Evolutionary conservation across 2,797 vertebrate species (phyloP), one percentile per base, ranked within the genome.

Genomic region (Eremophila alpestris): DNA sequence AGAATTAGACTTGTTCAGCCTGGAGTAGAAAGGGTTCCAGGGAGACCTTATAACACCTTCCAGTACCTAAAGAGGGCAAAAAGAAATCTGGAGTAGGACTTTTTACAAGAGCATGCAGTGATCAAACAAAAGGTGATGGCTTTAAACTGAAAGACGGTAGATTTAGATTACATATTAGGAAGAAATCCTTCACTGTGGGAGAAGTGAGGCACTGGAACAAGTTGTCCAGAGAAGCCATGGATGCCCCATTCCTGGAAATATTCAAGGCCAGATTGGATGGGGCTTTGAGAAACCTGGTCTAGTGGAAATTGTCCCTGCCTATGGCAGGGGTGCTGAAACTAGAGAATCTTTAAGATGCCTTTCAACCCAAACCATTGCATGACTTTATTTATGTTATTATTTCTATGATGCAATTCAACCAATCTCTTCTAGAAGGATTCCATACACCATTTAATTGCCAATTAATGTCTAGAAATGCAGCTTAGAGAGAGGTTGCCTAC

Each of bases 171-270:
- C 5, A 11, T 19, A 30, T 10, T 40, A 23, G 13, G 7, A 68
- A 56, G 6, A 62, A 68, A 62, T 62, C 3, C 10, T 30, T 38
- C 49, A 49, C 27, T 62, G 1, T 43, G 27, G n/a, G 10, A 27
- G 14, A 22, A 27, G 2, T 16, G n/a, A 45, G 21, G 9, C 9
- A 26, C 6, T 1, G 10, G 9, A 10, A 49, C 24, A 51, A 2
- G 9, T 15, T 74, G 6, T 13, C 9, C 36, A 30, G 15, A 63
- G 15, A 45, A 45, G 19, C 1, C 40, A 26, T 9, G 8, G 5
- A 26, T 68, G n/a, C 3, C 2, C 20, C 5, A 51, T 43, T 5
- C 7, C 43, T 74, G 43, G 23, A 73, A 55, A 48, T 27, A 6
- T 68, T 68, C 29, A 85, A 19, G 5, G 21, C 24, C 20, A 40